Base-by-base conservation (phyloP, 2,797 vertebrate genomes). In the Siniperca undulata region DNA sequence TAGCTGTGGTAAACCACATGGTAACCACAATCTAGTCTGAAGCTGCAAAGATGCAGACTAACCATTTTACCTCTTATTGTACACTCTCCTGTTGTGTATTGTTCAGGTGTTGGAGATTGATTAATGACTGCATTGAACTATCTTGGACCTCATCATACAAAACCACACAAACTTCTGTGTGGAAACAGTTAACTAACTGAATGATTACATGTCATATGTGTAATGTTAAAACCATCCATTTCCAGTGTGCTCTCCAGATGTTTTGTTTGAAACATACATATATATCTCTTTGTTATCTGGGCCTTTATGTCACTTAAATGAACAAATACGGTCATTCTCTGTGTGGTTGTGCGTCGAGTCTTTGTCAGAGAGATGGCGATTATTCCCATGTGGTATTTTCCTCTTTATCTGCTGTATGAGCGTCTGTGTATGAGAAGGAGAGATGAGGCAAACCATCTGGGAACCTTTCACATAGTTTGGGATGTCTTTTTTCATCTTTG, bases 381-480 rank as follows among this genome's bases (percentile, higher is more conserved):
- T 53, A n/a, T 64, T 74, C 48, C 52, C 75, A 36, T 59, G 72
- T 50, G 61, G 34, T 3, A 2, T 24, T 67, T 68, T 36, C 5
- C 12, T 10, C 12, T 78, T 65, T 27, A n/a, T 82, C 68, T 61
- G 12, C 30, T 38, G 27, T 14, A 13, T 46, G 30, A 46, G 36
- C 2, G 16, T 71, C 10, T 56, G 74, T 64, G 78, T 34, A 27
- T 58, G 65, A 71, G 64, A 22, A 66, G 69, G 44, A 40, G 16
- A 60, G 69, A 84, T 69, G 89, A 81, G 27, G 58, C 56, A 30
- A 86, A 70, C 53, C 91, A 92, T 93, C 89, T 93, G 92, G 86
- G 81, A 94, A 52, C 64, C 67, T 73, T 91, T 87, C 20, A 17
- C 66, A n/a, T 34, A 46, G 56, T 78, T 74, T 11, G 13, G 27